These are phyloP conservation scores for Ictalurus punctatus DNA, from an alignment of 2,113 vertebrate species.

Conservation along the genomic window DNA sequence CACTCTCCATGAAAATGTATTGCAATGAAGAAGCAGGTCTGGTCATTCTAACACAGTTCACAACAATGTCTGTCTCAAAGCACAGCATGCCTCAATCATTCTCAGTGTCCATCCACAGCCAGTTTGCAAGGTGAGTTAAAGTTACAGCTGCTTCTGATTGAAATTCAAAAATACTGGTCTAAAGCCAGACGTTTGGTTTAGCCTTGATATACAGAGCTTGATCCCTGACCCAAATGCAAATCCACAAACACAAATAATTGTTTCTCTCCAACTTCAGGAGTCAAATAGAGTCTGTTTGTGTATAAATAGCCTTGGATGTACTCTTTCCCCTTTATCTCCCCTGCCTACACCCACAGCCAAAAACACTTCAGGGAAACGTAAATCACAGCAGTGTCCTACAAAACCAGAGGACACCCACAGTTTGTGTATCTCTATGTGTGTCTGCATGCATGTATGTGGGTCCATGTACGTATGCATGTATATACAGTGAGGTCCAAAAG, in stretches of 20 bases:
- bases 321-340: conserved; percentile 40
- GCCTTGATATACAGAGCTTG: not conserved
- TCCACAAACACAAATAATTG: conserved; percentile 46
- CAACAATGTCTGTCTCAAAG: not conserved
- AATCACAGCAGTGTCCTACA: conserved; percentile 46
- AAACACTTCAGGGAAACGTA: conserved; percentile 42
- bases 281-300: conserved; percentile 38
- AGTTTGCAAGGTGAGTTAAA: not conserved
- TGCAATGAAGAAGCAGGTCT: not conserved
- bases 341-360: conserved; percentile 31
- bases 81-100: not conserved
- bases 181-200: not conserved
- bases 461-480: not conserved
- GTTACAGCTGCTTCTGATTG: not conserved
- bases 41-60: not conserved
- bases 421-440: not conserved
- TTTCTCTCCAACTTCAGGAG: conserved; percentile 23
- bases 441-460: not conserved
- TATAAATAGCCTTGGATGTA: conserved; percentile 49
- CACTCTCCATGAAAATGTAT: conserved; percentile 19
- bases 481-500: not conserved
- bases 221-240: conserved; percentile 33
- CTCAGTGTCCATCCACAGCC: not conserved
- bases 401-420: conserved; percentile 28
- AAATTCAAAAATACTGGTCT: not conserved